Conservation (phyloP, 2,888 invertebrate species). For the Meiosimyza decipiens region DNA sequence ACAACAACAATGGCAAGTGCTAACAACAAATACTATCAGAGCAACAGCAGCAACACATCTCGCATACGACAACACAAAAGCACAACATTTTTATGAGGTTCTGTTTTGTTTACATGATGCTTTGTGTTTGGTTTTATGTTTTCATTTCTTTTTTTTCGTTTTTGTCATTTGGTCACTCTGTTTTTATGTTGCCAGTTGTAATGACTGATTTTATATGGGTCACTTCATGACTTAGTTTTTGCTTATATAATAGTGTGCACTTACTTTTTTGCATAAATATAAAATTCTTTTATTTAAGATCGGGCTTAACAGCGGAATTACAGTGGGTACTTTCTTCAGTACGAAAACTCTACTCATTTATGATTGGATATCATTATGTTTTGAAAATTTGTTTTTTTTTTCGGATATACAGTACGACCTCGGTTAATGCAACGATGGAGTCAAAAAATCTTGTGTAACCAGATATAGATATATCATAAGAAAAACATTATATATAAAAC, state of each 20-base stretch:
- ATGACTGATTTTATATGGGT: conserved; percentile 4
- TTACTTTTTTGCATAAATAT: neutral
- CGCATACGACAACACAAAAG: too few species aligned
- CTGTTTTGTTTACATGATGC: neutral
- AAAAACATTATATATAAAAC: too few species aligned
- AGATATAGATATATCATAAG: too few species aligned
- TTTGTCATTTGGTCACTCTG: conserved; percentile 13
- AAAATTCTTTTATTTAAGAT: neutral
- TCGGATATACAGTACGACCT: too few species aligned
- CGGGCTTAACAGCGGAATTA: too few species aligned
- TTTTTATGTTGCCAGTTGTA: neutral
- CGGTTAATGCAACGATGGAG: too few species aligned
- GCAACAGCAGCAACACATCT: neutral
- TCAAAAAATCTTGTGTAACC: too few species aligned
- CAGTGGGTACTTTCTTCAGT: too few species aligned
- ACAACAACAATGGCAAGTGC: conserved; percentile 1
- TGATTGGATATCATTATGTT: neutral
- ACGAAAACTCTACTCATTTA: neutral
- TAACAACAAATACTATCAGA: conserved; percentile 14
- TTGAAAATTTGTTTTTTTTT: neutral
- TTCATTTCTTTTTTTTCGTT: conserved; percentile 2
- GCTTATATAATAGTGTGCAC: neutral
- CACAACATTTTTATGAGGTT: conserved; percentile 7
- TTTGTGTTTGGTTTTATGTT: neutral
- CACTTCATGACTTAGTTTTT: conserved; percentile 18